A percentile compares a stretch with the other conserved stretches of the same genome.
phyloP scores from a whole-genome alignment of 2,888 invertebrate genomes.

The Drosophila demipolita region DNA sequence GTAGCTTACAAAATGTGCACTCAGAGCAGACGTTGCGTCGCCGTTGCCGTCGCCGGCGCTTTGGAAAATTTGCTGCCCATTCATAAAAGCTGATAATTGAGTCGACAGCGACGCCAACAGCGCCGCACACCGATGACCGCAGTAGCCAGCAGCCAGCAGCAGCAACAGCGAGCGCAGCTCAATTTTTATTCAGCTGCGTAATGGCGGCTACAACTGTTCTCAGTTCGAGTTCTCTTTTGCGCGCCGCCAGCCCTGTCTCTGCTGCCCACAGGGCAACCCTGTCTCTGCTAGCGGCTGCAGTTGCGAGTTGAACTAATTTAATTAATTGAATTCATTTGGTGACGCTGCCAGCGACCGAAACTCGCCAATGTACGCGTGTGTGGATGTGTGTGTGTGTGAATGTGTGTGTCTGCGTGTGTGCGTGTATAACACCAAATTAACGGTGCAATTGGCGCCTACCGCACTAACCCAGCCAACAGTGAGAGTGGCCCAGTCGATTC shows the following conservation, averaged over 20 bases:
- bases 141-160: slow-evolving; percentile 5
- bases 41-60: slow-evolving; percentile 34
- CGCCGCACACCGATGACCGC: slow-evolving; percentile 51
- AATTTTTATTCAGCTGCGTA: slow-evolving; percentile 58
- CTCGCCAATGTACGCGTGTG: slow-evolving; percentile 11
- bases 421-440: slow-evolving; percentile 68
- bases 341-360: slow-evolving; percentile 49
- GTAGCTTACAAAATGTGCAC: slow-evolving; percentile 34
- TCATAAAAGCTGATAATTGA: slow-evolving; percentile 76
- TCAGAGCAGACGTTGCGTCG: slow-evolving; percentile 37
- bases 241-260: background rate
- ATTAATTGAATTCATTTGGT: slow-evolving; percentile 80
- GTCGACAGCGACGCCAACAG: slow-evolving; percentile 47
- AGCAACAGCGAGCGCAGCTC: background rate
- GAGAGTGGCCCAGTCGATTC: slow-evolving; percentile 15
- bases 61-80: slow-evolving; percentile 71
- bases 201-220: slow-evolving; percentile 51
- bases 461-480: slow-evolving; percentile 21
- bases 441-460: slow-evolving; percentile 61
- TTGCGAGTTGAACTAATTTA: slow-evolving; percentile 73
- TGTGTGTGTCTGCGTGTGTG: slow-evolving; percentile 4
- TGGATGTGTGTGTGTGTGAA: background rate
- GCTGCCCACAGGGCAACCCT: slow-evolving; percentile 5
- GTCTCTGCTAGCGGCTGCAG: slow-evolving; percentile 36
- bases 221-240: background rate